These are phyloP conservation scores for Pseudotriccus pelzelni DNA, from an alignment of 2,797 vertebrate species.

Conservation along the genomic window DNA sequence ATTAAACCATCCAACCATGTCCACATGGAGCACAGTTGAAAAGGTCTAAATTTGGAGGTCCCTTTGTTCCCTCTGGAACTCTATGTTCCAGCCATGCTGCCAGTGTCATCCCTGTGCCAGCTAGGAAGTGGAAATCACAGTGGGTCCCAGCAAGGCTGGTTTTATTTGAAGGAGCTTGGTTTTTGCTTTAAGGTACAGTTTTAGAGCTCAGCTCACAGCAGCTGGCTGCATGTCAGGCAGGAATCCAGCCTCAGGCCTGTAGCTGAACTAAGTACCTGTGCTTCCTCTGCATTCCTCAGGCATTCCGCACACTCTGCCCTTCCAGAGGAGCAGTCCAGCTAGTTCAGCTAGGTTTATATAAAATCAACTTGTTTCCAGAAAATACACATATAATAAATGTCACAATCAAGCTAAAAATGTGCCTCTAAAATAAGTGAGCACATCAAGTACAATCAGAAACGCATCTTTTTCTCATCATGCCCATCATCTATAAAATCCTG, in stretches of 20 bases:
- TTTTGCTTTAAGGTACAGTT: not conserved
- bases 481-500: not conserved
- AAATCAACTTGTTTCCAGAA: constrained; percentile 14
- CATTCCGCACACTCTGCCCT: constrained; percentile 28
- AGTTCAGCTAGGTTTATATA: constrained; percentile 2
- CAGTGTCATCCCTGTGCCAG: not conserved
- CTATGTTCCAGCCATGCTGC: not conserved
- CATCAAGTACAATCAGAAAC: not conserved
- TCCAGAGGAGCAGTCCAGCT: not conserved
- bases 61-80: not conserved
- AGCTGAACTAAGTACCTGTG: constrained; percentile 11
- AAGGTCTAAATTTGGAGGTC: not conserved
- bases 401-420: not conserved
- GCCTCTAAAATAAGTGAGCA: not conserved
- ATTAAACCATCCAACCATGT: not conserved
- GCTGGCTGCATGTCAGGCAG: not conserved
- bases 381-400: not conserved
- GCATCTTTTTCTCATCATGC: not conserved
- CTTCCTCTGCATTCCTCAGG: constrained; percentile 41
- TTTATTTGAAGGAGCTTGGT: not conserved
- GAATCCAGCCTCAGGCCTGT: constrained; percentile 20
- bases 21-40: not conserved
- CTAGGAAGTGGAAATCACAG: not conserved
- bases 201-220: not conserved
- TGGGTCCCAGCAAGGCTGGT: not conserved